Evolutionary conservation across 53 echinoderm and acorn worm species (phyloP), one percentile per base, ranked within the genome.

Genomic region (Holothuria scabra): DNA sequence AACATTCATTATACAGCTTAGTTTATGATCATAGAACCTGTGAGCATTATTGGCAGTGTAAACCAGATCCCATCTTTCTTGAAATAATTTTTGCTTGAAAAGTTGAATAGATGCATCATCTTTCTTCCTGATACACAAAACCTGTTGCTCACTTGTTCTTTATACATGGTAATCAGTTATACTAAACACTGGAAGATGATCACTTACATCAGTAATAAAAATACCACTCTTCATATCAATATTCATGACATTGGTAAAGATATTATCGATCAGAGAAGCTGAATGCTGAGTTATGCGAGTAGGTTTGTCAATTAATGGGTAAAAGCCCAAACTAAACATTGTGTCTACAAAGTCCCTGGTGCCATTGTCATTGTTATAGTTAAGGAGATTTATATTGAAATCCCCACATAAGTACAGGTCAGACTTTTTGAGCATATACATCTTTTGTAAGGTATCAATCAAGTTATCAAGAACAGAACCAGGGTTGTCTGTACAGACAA

Each of bases 381-480:
- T 84, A 34, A 84, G 68, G 9, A 66, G 25, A 46, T 84, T 85
- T 76, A 75, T 76, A 85, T 56, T 85, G 37, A 85, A 75, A 44
- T 85, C 85, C 31, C 85, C 74, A 67, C 67, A 85, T 58, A 85
- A 44, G 37, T 85, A 85, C 23, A 85, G 57, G 38, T 74, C 85
- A 44, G 67, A 41, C 60, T 57, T 76, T 57, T 85, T 82, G 41
- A 63, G 6, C 46, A 62, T 82, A 26, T 29, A 82, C 38, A 65
- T 29, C n/a, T 66, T 14, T 82, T 82, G 37, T 63, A 82, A 63
- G 9, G 64, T 20, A 34, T 64, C 82, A 16, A 25, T 82, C 10
- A 82, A 28, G 12, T 32, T 33, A 65, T 82, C 62, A 34, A 82
- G 61, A 26, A 37, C 31, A 82, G 60, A 82, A 33, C 62, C 82